A percentile compares a stretch with the other conserved stretches of the same genome.
These are phyloP conservation scores for Drosophila vallismaia DNA, from an alignment of 2,888 invertebrate genomes.

Conservation along the genomic window DNA sequence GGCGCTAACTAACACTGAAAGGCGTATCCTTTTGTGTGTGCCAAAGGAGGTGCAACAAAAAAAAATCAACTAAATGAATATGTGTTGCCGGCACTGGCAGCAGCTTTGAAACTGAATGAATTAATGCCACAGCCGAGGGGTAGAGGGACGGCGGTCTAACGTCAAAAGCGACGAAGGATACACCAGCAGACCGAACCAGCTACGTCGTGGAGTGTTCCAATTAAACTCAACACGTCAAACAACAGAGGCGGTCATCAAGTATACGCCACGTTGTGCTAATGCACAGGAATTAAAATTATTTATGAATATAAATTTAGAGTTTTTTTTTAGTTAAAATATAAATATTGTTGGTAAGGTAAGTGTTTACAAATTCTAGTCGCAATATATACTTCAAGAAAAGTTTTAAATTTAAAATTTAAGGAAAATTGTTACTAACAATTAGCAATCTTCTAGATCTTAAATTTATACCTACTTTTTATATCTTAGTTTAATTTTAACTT, in stretches of 20 bases:
- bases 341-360: no score
- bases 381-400: no score
- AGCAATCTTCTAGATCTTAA: background rate
- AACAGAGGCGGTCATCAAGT: conserved; percentile 69
- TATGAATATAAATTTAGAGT: background rate
- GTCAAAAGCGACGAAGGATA: conserved; percentile 59
- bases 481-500: conserved; percentile 6
- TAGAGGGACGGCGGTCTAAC: conserved; percentile 36
- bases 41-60: conserved; percentile 34
- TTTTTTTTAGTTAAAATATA: no score
- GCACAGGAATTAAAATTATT: background rate
- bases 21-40: conserved; percentile 43
- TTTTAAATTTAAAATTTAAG: no score
- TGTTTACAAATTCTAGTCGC: no score
- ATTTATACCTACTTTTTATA: background rate
- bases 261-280: conserved; percentile 62
- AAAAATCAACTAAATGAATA: conserved; percentile 43
- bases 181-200: conserved; percentile 24
- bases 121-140: conserved; percentile 63
- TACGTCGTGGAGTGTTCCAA: conserved; percentile 70
- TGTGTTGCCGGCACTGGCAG: conserved; percentile 39
- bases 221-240: conserved; percentile 78
- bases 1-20: conserved; percentile 49
- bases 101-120: conserved; percentile 66
- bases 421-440: no score